Base-by-base conservation (phyloP, 2,888 invertebrate genomes). In the Formica aserva region DNA sequence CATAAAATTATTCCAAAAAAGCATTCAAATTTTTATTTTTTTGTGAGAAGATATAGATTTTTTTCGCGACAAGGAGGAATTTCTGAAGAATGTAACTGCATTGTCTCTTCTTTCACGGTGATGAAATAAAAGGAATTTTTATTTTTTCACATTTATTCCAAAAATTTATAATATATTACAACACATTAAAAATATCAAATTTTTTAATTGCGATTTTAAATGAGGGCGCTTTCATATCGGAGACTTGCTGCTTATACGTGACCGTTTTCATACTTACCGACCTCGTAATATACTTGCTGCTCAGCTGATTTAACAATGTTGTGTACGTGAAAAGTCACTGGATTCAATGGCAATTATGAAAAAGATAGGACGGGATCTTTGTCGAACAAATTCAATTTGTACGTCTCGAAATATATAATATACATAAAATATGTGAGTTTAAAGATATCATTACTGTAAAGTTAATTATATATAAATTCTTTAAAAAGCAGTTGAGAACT, bases 391-490 rank as follows among this genome's bases (percentile, higher is more conserved):
- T 32, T 62, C 18, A n/a, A 62, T 29, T 29, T 62, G 9, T 32
- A 62, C 18, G 18, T 32, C 3, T 45, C 22, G 11, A 75, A 15
- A 45, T 6, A 35, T 35, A 41, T 41, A 41, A 45, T 45, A 32
- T 45, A 32, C 3, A 22, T 75, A 75, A 75, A 29, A 65, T 32
- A 63, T 32, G 74, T 63, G 3, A 63, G 65, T 65, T 45, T 15
- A 45, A 45, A 45, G n/a, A 72, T 6, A 41, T 3, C 18, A 15
- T 26, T 38, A 15, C n/a, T 32, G 13, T 41, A 29, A 45, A 45
- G 0, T 13, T 15, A 57, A 18, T 15, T 62, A 18, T 29, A 18
- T n/a, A 6, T 52, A 3, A 35, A 15, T 22, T 71, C 18, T 48
- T 9, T 55, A 15, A 6, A 38, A 57, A 55, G 0, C 57, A 9